Evolutionary conservation across 2,888 invertebrate species (phyloP).

Genomic region (Lepidochrysops patricia): DNA sequence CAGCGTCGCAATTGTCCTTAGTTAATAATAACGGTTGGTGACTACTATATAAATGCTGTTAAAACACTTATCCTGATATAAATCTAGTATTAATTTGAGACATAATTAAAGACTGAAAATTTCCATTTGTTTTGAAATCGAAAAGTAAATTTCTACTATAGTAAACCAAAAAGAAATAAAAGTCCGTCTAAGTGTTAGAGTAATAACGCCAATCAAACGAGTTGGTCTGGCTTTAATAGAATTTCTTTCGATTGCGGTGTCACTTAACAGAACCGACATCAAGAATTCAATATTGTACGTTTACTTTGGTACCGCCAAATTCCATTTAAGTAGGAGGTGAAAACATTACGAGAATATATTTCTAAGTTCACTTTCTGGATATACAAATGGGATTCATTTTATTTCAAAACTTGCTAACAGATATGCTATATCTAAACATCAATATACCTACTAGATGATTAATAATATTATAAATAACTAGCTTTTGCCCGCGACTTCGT

Average conservation of each 20-base stretch:
- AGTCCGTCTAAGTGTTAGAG: background rate
- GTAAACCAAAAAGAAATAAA: background rate
- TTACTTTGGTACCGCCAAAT: conserved; percentile 3
- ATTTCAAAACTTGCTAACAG: no score
- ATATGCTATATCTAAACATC: no score
- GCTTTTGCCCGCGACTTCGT: no score
- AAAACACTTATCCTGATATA: no score
- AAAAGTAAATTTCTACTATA: background rate
- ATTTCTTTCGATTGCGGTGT: conserved; percentile 6
- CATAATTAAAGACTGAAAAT: no score
- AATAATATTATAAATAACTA: no score
- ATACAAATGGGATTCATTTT: background rate
- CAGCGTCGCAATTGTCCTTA: no score
- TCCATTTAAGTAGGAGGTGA: conserved; percentile 3
- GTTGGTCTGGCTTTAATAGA: conserved; percentile 7
- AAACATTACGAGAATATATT: conserved; percentile 1
- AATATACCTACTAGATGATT: no score
- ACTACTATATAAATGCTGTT: no score
- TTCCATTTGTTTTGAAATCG: background rate
- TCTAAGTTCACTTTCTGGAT: background rate
- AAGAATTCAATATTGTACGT: conserved; percentile 11
- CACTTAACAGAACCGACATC: conserved; percentile 10
- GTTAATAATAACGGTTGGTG: no score
- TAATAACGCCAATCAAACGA: conserved; percentile 10
- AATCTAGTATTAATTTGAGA: no score